Base-by-base conservation (phyloP, 64 coral and sea anemone genomes). In the Montipora efflorescens region DNA sequence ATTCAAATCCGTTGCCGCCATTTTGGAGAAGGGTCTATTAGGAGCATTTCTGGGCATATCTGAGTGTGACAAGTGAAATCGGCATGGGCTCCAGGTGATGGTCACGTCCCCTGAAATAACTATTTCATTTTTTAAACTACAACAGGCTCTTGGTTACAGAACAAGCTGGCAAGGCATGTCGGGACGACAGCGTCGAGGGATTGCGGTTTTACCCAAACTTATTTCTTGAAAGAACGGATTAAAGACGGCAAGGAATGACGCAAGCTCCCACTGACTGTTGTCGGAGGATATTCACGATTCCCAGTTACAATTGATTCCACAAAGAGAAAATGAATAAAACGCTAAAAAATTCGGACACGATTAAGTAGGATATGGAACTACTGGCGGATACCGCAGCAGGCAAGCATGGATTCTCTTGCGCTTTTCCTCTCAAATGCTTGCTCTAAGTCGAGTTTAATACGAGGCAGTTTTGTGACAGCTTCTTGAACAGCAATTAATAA, bases 141-240 rank as follows among this genome's bases (percentile, higher is more conserved):
- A 50, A 8, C 20, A 99, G 98, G 79, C 78, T 99, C 8, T 76
- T 99, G 14, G 98, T 99, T 25, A 99, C 98, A 22, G 98, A 99
- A 92, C 92, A 99, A 89, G 95, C 95, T 64, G 98, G 98, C 89
- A 96, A 99, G 18, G 95, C 95, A 59, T 99, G 98, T 64, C 77
- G 98, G 61, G 98, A 99, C 78, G 98, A 99, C 79, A 94, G 90
- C 8, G 94, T 96, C 0, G 98, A 99, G 62, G 98, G 98, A 62
- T 90, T 99, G 25, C 89, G 95, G 7, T 99, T 99, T 84, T 99
- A 96, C 86, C 98, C 98, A 23, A 99, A 99, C 50, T 19, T 96
- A 5, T 94, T 99, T 92, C 67, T 95, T 21, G 94, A 98, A 87
- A 90, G 91, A 87, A 70, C 57, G 44, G 70, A 62, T 80, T 93